Conservation (phyloP, 2,113 vertebrate genomes). For the Stercorarius parasiticus region DNA sequence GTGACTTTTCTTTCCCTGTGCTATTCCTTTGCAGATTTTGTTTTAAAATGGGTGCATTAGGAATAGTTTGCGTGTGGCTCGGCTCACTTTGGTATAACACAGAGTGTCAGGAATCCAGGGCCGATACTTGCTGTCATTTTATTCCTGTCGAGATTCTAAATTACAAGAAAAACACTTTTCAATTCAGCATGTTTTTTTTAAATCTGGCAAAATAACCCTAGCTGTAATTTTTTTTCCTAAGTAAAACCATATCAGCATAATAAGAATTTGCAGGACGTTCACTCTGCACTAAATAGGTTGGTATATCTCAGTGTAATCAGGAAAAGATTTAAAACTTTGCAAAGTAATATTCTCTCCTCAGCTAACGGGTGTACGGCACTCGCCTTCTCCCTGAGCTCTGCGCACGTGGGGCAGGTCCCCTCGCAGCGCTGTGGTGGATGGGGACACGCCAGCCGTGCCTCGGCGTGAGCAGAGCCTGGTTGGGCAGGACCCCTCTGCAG, state of each 20-base stretch:
- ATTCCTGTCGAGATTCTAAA: background rate
- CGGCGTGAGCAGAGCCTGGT: background rate
- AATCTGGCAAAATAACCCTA: background rate
- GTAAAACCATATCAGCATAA: rapidly evolving
- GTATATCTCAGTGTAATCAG: background rate
- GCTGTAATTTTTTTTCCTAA: background rate
- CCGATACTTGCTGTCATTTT: background rate
- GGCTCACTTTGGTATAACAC: background rate
- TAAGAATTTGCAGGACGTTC: background rate
- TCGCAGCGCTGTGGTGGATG: rapidly evolving
- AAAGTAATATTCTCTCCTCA: no score
- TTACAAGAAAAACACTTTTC: background rate
- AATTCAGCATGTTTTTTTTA: background rate
- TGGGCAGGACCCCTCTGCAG: background rate
- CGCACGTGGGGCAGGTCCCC: background rate
- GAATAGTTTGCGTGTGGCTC: background rate
- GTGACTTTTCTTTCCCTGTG: background rate
- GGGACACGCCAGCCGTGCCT: background rate
- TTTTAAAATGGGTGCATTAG: background rate
- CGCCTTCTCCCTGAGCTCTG: background rate
- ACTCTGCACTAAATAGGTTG: background rate
- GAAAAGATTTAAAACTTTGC: background rate
- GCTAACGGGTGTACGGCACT: rapidly evolving
- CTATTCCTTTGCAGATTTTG: background rate
- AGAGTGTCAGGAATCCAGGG: background rate